A percentile compares a stretch with the other conserved stretches of the same genome.
Conservation (phyloP, 1,140 invertebrate genomes). For the Atopsyche davidsoni region DNA sequence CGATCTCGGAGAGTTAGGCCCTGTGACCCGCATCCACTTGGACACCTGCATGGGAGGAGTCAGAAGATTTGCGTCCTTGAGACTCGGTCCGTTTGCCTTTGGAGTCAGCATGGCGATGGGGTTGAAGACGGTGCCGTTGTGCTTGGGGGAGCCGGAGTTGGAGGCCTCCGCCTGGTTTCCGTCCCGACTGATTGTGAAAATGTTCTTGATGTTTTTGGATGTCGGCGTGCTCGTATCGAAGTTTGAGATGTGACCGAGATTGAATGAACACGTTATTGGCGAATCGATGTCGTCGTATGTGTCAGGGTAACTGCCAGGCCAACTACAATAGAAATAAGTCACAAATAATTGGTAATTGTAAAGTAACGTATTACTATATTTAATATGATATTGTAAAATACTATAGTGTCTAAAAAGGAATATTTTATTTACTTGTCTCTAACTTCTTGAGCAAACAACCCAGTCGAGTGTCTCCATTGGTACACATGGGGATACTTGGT, state of each 20-base stretch:
- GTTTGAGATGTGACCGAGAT: conserved; percentile 24
- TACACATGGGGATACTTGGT: conserved; percentile 60
- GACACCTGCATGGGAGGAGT: conserved; percentile 37
- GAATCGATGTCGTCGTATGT: conserved; percentile 19
- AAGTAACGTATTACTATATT: neutral
- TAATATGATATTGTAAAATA: neutral
- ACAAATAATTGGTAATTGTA: neutral
- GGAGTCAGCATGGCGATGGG: conserved; percentile 19
- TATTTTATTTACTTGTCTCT: conserved; percentile 46
- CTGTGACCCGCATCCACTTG: conserved; percentile 51
- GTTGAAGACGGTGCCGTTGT: conserved; percentile 19
- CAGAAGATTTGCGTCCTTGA: neutral
- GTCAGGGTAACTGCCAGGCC: conserved; percentile 11
- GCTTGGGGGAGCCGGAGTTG: neutral
- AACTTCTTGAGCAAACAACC: conserved; percentile 48
- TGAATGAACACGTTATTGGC: conserved; percentile 27
- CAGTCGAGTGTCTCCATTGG: conserved; percentile 58
- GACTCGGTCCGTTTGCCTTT: conserved; percentile 2
- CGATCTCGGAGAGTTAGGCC: conserved; percentile 48
- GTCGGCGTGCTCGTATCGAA: conserved; percentile 23
- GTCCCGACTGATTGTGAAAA: conserved; percentile 12
- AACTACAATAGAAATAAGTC: conserved; percentile 14
- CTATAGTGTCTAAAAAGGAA: neutral
- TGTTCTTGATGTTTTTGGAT: conserved; percentile 17
- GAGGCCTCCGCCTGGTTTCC: neutral